Evolutionary conservation across 2,113 vertebrate genomes (phyloP), one percentile per base, ranked within the genome.

Genomic region (Odobenus rosmarus): DNA sequence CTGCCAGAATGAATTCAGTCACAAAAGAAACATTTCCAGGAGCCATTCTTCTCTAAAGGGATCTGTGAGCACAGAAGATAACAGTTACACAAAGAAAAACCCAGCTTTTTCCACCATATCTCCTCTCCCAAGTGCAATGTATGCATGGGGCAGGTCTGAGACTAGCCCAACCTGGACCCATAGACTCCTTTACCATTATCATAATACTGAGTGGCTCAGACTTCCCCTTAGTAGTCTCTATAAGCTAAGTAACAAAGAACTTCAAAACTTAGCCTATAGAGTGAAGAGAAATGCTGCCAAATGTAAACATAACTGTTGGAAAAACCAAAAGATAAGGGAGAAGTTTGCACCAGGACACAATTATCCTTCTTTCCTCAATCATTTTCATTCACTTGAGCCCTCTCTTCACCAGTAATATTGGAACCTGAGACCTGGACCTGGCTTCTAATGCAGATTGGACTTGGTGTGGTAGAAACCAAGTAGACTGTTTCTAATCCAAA

Each of bases 1-100:
- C 93, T 9, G 19, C 0, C 9, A 95, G 53, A 69, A 92, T 85
- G 16, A 93, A 97, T 83, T 93, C 82, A 61, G 53, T 79, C 82
- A 88, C n/a, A 24, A 61, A 69, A 39, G 67, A 62, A 16, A 21
- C 53, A 55, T 92, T 96, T 42, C 11, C 67, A 33, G 62, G 59
- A 88, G 15, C 8, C 89, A 95, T 96, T 85, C 28, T 89, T 64
- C 5, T 62, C 24, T 28, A 10, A 42, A 5, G 77, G 13, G 21
- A 91, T 57, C 62, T 92, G 5, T 46, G 77, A 28, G 19, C 23
- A 71, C 1, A 82, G 28, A 31, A 92, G 18, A 33, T 71, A 57
- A 33, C 11, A 26, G 16, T 67, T 55, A 53, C 46, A 16, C 13
- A 64, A 24, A 39, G 15, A 53, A 42, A 26, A 81, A 55, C 3